Conservation (phyloP, 2,888 invertebrate genomes). For the Craniophora ligustri region DNA sequence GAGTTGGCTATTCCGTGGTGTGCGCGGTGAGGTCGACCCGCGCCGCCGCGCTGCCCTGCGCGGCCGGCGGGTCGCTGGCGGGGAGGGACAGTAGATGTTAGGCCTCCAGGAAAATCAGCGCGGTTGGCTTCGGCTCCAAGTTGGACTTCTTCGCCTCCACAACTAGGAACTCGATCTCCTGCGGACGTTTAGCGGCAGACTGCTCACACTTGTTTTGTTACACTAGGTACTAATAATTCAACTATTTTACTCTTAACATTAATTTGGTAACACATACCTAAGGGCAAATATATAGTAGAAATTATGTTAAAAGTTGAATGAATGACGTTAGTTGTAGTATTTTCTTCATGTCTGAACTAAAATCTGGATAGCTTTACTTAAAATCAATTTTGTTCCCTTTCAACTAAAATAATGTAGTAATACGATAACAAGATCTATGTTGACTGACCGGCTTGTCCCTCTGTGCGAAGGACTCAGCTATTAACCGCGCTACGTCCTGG, state of each 20-base stretch:
- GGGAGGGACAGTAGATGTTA: constrained; percentile 97
- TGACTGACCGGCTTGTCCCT: constrained; percentile 90
- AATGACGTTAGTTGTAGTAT: too few species aligned
- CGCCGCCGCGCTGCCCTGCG: constrained; percentile 89
- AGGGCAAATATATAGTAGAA: too few species aligned
- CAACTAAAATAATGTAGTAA: too few species aligned
- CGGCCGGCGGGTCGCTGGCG: constrained; percentile 93
- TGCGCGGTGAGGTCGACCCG: constrained; percentile 90
- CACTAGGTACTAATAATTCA: not conserved
- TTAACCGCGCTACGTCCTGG: constrained; percentile 96
- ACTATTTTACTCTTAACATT: not conserved
- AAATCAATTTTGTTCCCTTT: too few species aligned
- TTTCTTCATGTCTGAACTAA: too few species aligned
- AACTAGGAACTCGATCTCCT: constrained; percentile 97
- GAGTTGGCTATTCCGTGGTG: constrained; percentile 89
- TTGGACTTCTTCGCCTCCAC: constrained; percentile 97
- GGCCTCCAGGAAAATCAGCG: constrained; percentile 96
- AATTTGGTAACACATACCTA: too few species aligned
- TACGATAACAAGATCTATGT: too few species aligned
- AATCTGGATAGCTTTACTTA: too few species aligned
- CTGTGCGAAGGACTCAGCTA: constrained; percentile 97
- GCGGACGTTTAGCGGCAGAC: constrained; percentile 58
- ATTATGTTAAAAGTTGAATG: too few species aligned
- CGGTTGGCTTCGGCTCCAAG: constrained; percentile 96
- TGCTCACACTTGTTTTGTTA: constrained; percentile 2